phyloP scores from a whole-genome alignment of 1,140 invertebrate genomes.

The Pinna nobilis region DNA sequence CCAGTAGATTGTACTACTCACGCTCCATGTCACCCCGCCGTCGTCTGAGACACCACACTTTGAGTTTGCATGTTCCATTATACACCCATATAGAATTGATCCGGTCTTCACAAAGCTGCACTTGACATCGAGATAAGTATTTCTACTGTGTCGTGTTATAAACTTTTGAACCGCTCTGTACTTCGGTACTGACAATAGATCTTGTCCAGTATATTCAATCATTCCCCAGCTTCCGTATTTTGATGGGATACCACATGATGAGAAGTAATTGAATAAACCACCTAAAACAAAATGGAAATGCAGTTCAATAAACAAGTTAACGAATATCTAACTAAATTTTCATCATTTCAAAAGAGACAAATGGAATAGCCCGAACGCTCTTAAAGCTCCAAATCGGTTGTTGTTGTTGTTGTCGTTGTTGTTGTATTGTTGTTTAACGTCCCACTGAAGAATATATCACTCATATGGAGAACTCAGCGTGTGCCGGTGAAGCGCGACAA shows the following conservation, averaged over 20 bases:
- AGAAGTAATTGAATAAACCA: constrained; percentile 61
- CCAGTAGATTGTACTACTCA: no score
- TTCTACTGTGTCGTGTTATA: constrained; percentile 37
- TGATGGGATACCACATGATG: constrained; percentile 36
- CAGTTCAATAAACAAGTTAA: no score
- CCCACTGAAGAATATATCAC: no score
- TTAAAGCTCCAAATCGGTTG: no score
- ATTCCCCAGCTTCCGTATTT: constrained; percentile 64
- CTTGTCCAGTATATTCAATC: constrained; percentile 58
- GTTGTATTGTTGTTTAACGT: no score
- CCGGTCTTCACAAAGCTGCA: constrained; percentile 49
- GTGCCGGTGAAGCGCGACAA: no score
- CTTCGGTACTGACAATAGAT: constrained; percentile 52
- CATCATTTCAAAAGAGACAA: no score
- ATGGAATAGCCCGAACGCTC: no score
- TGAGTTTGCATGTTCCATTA: background rate
- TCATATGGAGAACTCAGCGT: no score
- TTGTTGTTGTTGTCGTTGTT: no score
- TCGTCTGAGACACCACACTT: constrained; percentile 42
- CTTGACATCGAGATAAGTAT: constrained; percentile 35
- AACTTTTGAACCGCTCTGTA: constrained; percentile 54
- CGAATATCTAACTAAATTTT: no score
- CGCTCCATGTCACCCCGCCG: constrained; percentile 41
- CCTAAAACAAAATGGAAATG: constrained; percentile 32
- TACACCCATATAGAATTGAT: constrained; percentile 43